Percentiles rank a stretch among this genome's conserved stretches.
phyloP scores from a whole-genome alignment of 2,888 invertebrate genomes.

The Nemotelus nigrinus region DNA sequence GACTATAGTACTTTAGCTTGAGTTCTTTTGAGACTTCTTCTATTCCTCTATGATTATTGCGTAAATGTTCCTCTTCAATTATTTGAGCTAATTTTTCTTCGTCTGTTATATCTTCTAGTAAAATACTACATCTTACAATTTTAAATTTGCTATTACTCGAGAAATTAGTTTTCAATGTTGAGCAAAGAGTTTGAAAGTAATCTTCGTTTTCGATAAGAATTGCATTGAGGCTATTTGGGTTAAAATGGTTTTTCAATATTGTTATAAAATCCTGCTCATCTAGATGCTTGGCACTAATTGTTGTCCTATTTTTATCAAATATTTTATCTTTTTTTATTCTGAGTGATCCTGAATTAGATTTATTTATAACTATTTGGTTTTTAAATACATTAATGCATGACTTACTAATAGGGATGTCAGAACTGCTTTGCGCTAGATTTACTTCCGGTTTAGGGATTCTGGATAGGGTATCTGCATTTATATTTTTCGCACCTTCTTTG shows the following conservation, averaged over 20 bases:
- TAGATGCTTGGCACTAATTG: slow-evolving; percentile 38
- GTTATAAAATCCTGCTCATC: slow-evolving; percentile 35
- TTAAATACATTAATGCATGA: too few species aligned
- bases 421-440: too few species aligned
- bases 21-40: neutral
- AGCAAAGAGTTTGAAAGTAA: slow-evolving; percentile 26
- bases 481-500: slow-evolving; percentile 6
- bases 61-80: slow-evolving; percentile 13
- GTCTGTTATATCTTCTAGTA: neutral
- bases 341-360: too few species aligned
- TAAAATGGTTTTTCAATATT: slow-evolving; percentile 46
- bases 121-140: neutral
- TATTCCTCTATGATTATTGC: slow-evolving; percentile 47
- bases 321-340: slow-evolving; percentile 36
- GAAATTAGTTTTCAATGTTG: neutral
- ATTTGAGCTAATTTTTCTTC: neutral
- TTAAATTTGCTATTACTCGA: neutral
- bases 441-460: too few species aligned
- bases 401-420: too few species aligned
- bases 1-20: neutral
- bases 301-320: slow-evolving; percentile 40
- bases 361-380: too few species aligned
- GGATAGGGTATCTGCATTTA: too few species aligned
- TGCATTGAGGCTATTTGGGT: slow-evolving; percentile 42
- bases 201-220: slow-evolving; percentile 40